These are phyloP conservation scores for Erpobdella octoculata DNA, from an alignment of 2,888 invertebrate species.

Conservation along the genomic window DNA sequence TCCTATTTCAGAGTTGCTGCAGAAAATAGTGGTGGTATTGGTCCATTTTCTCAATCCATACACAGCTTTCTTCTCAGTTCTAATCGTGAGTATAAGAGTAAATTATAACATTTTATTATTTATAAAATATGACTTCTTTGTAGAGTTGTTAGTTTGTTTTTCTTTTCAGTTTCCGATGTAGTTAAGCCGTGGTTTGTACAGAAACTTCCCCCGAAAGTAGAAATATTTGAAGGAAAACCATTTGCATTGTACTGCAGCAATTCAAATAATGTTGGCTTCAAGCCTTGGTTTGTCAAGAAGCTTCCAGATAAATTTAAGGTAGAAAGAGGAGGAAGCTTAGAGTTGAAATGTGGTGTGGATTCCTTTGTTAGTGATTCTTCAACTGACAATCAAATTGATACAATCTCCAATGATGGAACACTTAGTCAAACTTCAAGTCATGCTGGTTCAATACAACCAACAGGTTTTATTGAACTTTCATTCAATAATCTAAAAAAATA, in stretches of 20 bases:
- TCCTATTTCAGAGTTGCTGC: conserved; percentile 37
- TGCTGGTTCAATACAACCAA: not conserved
- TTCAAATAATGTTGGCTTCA: conserved; percentile 28
- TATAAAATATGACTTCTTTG: not conserved
- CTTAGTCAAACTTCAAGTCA: not conserved
- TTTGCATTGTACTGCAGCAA: conserved; percentile 28
- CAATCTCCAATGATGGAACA: not conserved
- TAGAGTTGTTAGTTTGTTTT: not conserved
- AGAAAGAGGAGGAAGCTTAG: conserved; percentile 20
- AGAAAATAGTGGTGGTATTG: conserved; percentile 67
- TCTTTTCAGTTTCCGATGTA: not conserved
- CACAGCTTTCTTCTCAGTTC: conserved; percentile 9
- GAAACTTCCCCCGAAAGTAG: conserved; percentile 36
- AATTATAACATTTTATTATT: not conserved
- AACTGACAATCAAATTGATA: not conserved
- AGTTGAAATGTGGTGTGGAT: conserved; percentile 28
- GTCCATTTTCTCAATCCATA: conserved; percentile 43
- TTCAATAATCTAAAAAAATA: not conserved
- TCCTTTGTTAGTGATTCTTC: not conserved
- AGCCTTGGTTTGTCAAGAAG: conserved; percentile 36
- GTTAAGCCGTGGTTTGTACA: conserved; percentile 37
- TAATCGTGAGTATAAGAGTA: conserved; percentile 9
- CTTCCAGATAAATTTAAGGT: conserved; percentile 33
- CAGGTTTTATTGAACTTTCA: not conserved
- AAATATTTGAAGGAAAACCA: conserved; percentile 34